Base-by-base conservation (phyloP, 2,888 invertebrate genomes). In the Eustalomyia histrio region DNA sequence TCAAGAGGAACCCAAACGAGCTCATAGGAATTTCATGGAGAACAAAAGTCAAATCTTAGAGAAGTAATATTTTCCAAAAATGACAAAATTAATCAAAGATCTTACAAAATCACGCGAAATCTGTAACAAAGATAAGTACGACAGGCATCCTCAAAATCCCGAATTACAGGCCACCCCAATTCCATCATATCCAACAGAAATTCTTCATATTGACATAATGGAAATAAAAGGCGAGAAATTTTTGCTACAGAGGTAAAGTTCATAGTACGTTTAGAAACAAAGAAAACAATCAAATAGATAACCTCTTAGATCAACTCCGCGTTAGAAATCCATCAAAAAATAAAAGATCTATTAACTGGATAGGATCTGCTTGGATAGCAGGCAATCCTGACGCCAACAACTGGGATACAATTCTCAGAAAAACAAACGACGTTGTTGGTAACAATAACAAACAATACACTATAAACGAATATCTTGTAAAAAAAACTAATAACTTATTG, bases 1-100 rank as follows among this genome's bases (percentile, higher is more conserved):
- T 35, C 67, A 58, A 10, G 55, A 68, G 1, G 73, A 76, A 65
- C 76, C 72, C 8, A 74, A 57, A 17, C 60, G 65, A 47, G 65
- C 63, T 16, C 75, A 71, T 18, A 50, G 58, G 7, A 80, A 73
- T 58, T 33, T 17, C 6, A 12, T 5, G 5, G 69, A 81, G 71
- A 78, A 81, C 10, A 75, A 39, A 18, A 16, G 61, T 0, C 65
- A 81, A 53, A n/a, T n/a, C n/a, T n/a, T n/a, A 73, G 81, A 81
- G 21, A 74, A 57, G 33, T 78, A 58, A 5, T 78, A 78, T n/a
- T 78, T 73, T 17, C 80, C 68, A 2, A 52, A 39, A 17, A 80
- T 76, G 73, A 67, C 52, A 16, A 71, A 64, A 14, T 52, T 60
- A 4, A 71, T 80, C 14, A 76, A 80, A 33, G 17, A 80, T 9